Base-by-base conservation (phyloP, 1,140 invertebrate genomes). In the Wiebesia pumilae region DNA sequence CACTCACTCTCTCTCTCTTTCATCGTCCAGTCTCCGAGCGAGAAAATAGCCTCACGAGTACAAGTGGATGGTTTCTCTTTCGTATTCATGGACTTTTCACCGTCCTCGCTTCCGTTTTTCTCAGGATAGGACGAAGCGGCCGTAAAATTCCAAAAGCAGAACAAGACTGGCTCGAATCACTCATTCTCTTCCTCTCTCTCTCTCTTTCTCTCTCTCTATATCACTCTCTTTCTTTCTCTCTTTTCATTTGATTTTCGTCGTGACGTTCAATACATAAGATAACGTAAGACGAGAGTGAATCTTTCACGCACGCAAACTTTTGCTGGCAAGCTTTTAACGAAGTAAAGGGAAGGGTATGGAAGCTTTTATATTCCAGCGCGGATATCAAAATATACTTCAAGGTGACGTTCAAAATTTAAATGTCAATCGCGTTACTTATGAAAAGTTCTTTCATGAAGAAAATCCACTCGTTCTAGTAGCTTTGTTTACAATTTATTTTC, bases 61-160 rank as follows among this genome's bases (percentile, higher is more conserved):
- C 78, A 77, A 47, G 51, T 81, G 43, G 30, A 78, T 77, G 81
- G 65, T 51, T 81, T 73, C 77, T 78, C 71, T 77, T 86, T 86
- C 85, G 69, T 86, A 86, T 86, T 86, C 85, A 86, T 86, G 78
- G 80, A 86, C 85, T 86, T 81, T 86, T 40, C 62, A 30, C 6
- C n/a, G 47, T 33, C 43, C n/a, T 79, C 77, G 43, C 35, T 19
- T 62, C 30, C 51, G 3, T 78, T 78, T 78, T 51, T 19, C 33
- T 54, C 33, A 16, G 24, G 24, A 80, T 54, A 16, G 33, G 54
- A 24, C 33, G 62, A 35, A 10, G 62, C 10, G 77, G 54, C 75
- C 43, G 40, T 85, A 80, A 81, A 81, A 85, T 85, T 85, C 78
- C 43, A 47, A 83, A 75, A 75, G 38, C 71, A 75, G 38, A 43